These are phyloP conservation scores for Branchipolynoe longqiensis DNA, from an alignment of 2,888 invertebrate species.

Conservation along the genomic window DNA sequence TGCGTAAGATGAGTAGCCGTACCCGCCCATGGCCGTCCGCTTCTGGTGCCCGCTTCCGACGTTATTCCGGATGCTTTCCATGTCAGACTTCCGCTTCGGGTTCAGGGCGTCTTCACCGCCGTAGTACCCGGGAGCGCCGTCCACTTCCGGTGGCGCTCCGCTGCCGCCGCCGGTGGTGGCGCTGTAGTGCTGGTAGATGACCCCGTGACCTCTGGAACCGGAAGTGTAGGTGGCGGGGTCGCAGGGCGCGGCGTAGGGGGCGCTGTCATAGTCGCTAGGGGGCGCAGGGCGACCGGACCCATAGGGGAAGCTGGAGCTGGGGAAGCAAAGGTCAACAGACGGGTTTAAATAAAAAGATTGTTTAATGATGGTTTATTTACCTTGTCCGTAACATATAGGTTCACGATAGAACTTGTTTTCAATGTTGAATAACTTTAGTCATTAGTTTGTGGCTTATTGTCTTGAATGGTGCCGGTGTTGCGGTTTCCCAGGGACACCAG, in stretches of 20 bases:
- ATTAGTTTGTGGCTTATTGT: too few relatives aligned
- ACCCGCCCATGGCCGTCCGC: neutral
- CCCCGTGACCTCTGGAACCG: slow-evolving; percentile 41
- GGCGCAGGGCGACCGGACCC: neutral
- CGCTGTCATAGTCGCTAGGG: slow-evolving; percentile 40
- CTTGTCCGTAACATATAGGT: too few relatives aligned
- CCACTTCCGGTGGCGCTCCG: too few relatives aligned
- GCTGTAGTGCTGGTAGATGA: slow-evolving; percentile 59
- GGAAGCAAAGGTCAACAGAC: too few relatives aligned
- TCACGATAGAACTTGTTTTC: too few relatives aligned
- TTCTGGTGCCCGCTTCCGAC: slow-evolving; percentile 16
- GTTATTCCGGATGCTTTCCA: slow-evolving; percentile 25
- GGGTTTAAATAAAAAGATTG: too few relatives aligned
- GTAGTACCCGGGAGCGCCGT: too few relatives aligned
- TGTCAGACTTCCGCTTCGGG: slow-evolving; percentile 51
- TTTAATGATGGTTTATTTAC: too few relatives aligned
- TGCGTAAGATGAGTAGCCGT: slow-evolving; percentile 30
- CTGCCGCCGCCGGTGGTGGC: neutral
- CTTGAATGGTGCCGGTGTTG: too few relatives aligned
- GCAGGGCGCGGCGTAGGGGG: neutral
- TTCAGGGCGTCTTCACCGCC: slow-evolving; percentile 23
- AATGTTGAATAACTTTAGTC: too few relatives aligned
- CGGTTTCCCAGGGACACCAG: too few relatives aligned
- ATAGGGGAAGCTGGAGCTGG: slow-evolving; percentile 4
- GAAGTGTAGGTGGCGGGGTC: slow-evolving; percentile 32